Evolutionary conservation across 2,888 invertebrate species (phyloP).

Genomic region (Drosophila nr. perissopoda): DNA sequence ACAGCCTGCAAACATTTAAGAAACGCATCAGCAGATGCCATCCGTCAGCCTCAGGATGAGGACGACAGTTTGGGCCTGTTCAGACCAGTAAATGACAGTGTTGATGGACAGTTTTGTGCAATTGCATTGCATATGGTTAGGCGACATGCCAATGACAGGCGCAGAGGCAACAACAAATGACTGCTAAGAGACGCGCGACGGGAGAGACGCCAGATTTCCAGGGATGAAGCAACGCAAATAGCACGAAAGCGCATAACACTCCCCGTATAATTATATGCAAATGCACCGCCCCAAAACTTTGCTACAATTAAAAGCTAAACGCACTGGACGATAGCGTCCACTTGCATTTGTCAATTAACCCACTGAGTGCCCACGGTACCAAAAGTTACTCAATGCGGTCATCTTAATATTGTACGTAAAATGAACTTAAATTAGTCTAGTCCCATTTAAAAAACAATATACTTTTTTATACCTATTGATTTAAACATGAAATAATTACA

Average conservation of each 20-base stretch:
- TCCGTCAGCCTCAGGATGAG: slow-evolving; percentile 47
- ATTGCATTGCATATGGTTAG: slow-evolving; percentile 78
- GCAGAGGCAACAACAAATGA: slow-evolving; percentile 41
- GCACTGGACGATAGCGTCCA: slow-evolving; percentile 69
- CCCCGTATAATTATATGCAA: slow-evolving; percentile 73
- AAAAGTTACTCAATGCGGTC: background rate
- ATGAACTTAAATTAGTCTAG: background rate
- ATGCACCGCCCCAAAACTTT: slow-evolving; percentile 62
- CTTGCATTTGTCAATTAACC: slow-evolving; percentile 61
- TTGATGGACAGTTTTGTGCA: slow-evolving; percentile 78
- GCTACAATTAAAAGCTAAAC: slow-evolving; percentile 73
- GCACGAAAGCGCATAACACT: slow-evolving; percentile 47
- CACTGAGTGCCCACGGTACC: slow-evolving; percentile 20
- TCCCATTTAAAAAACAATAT: background rate
- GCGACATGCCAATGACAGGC: slow-evolving; percentile 67
- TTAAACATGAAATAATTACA: background rate
- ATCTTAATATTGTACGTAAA: background rate
- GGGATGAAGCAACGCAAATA: slow-evolving; percentile 25
- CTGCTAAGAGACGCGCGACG: slow-evolving; percentile 6
- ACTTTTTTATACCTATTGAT: background rate
- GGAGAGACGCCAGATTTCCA: background rate
- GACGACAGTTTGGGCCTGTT: slow-evolving; percentile 46
- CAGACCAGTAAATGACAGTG: slow-evolving; percentile 76
- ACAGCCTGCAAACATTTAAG: slow-evolving; percentile 70
- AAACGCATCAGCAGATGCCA: slow-evolving; percentile 61